A percentile compares a stretch with the other conserved stretches of the same genome.
These are phyloP conservation scores for Theocolax elegans DNA, from an alignment of 1,140 invertebrate species.

Conservation along the genomic window DNA sequence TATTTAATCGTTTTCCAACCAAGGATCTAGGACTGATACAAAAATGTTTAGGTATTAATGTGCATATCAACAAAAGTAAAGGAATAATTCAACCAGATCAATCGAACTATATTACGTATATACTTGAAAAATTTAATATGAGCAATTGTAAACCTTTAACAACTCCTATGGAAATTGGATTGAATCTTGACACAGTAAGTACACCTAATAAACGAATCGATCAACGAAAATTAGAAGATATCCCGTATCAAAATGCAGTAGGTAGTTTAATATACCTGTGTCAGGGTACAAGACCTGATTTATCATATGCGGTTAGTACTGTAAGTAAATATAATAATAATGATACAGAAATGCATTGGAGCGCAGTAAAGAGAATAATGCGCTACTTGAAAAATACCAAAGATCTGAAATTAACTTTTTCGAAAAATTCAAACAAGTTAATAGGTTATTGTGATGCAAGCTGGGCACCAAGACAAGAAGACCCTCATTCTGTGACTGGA, in stretches of 20 bases:
- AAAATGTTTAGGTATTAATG: neutral
- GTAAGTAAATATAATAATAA: conserved; percentile 46
- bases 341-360: conserved; percentile 46
- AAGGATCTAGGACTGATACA: neutral
- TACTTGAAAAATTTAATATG: no score
- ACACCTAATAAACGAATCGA: neutral
- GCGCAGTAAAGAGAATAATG: conserved; percentile 49
- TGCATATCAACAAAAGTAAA: neutral
- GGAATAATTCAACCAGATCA: neutral
- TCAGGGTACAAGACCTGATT: conserved; percentile 55
- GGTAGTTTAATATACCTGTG: conserved; percentile 54
- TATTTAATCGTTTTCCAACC: neutral
- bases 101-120: neutral
- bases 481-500: neutral
- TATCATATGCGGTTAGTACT: conserved; percentile 54
- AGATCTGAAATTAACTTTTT: conserved; percentile 24
- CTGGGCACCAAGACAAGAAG: neutral
- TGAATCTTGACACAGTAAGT: neutral
- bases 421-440: neutral
- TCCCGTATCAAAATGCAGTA: conserved; percentile 51
- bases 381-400: conserved; percentile 49
- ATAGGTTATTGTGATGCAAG: conserved; percentile 13
- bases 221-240: neutral
- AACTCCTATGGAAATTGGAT: neutral
- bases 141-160: neutral